Evolutionary conservation across 2,113 vertebrate species (phyloP).

Genomic region (Enhydra lutris): DNA sequence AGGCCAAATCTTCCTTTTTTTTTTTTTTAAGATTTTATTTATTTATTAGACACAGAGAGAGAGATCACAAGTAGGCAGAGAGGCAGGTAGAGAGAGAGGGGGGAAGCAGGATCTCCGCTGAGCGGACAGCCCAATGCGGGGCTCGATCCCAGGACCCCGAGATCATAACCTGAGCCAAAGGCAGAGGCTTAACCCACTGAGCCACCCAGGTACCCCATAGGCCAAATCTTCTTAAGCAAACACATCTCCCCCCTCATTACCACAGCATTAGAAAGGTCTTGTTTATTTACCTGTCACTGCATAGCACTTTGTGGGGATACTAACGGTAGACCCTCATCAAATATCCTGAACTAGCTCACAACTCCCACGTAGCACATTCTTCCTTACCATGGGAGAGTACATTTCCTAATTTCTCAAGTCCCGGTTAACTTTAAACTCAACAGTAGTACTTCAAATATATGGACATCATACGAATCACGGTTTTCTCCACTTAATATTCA

Average conservation of each 20-base stretch:
- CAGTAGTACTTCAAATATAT: neutral
- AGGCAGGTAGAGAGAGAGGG: too few species aligned
- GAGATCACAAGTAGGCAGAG: too few species aligned
- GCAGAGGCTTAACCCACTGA: too few species aligned
- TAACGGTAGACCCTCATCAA: neutral
- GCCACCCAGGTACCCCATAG: neutral
- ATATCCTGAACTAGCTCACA: neutral
- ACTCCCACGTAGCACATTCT: neutral
- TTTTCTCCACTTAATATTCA: neutral
- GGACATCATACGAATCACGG: neutral
- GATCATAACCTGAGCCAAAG: too few species aligned
- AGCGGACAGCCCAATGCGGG: too few species aligned
- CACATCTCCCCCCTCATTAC: neutral
- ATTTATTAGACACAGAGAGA: too few species aligned
- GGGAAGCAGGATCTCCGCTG: too few species aligned
- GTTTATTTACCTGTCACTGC: neutral
- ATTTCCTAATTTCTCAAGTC: slow-evolving; percentile 5
- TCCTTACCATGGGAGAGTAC: neutral
- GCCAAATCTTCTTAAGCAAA: neutral
- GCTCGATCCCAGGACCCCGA: too few species aligned
- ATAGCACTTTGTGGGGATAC: neutral
- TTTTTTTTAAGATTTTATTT: too few species aligned
- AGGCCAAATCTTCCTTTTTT: neutral
- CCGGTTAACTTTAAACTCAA: neutral
- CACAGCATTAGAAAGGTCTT: neutral